Percentiles rank a stretch among this genome's conserved stretches.
Evolutionary conservation across 2,888 invertebrate species (phyloP).

Genomic region (Orthosia gothica): DNA sequence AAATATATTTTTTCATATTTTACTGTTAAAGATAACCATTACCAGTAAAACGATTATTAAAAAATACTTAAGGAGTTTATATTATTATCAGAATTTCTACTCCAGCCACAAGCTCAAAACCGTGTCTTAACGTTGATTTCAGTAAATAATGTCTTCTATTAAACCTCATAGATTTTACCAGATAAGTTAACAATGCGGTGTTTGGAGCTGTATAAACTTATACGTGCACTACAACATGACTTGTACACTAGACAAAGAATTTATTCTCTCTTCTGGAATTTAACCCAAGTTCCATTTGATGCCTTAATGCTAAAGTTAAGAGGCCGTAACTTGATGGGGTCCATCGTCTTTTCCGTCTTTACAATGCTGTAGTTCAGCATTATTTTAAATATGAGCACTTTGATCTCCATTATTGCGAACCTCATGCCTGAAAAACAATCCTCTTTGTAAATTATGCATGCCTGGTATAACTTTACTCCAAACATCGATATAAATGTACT

Average conservation of each 20-base stretch:
- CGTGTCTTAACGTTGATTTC: too few relatives aligned
- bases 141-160: too few relatives aligned
- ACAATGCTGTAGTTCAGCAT: constrained; percentile 80
- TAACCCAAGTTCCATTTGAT: constrained; percentile 33
- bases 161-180: too few relatives aligned
- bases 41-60: too few relatives aligned
- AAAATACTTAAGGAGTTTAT: too few relatives aligned
- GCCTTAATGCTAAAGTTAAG: constrained; percentile 73
- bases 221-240: too few relatives aligned
- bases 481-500: background rate
- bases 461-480: background rate
- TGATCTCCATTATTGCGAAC: constrained; percentile 85
- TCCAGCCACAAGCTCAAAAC: too few relatives aligned
- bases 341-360: constrained; percentile 79
- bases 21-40: background rate
- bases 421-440: constrained; percentile 74
- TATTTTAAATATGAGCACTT: constrained; percentile 80
- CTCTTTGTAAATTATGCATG: constrained; percentile 5
- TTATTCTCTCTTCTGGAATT: constrained; percentile 38
- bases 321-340: constrained; percentile 79
- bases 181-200: too few relatives aligned
- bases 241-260: background rate
- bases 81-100: too few relatives aligned
- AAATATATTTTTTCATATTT: background rate
- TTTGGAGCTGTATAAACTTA: too few relatives aligned